Base-by-base conservation (phyloP, 2,797 vertebrate species). In the Sitta carolinensis region DNA sequence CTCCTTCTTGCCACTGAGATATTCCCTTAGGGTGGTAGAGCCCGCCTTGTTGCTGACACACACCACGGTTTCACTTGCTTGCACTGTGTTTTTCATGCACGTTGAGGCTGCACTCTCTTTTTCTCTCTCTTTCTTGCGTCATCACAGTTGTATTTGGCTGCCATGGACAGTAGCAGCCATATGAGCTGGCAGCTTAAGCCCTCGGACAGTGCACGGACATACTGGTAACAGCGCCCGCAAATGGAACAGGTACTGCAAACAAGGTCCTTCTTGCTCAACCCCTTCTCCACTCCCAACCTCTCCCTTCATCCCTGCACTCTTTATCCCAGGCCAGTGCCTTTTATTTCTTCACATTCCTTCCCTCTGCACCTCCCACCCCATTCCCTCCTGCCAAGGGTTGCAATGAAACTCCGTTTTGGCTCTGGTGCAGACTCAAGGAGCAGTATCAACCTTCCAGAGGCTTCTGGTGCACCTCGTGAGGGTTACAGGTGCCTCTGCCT, bases 141-240 rank as follows among this genome's bases (percentile, higher is more conserved):
- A 97, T 98, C 98, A 97, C 98, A 99, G 99, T 98, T 99, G 98
- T 99, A 99, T 99, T 99, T 99, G 98, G 98, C 98, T 97, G 98
- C 99, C 97, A 97, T 98, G 98, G 99, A 99, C 98, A 99, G 98
- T 99, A 98, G 98, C 98, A 98, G 98, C 98, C 98, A 98, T 97
- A 98, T 98, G 97, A 98, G 98, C 98, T 99, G 99, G 99, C 99
- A 98, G 98, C 98, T 99, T 99, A 99, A 99, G 98, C 99, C 99
- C 97, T 98, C 98, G 98, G 98, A 98, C 98, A 99, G 98, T 98
- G 98, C 98, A 96, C 98, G 99, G 98, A 99, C 98, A 89, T 99
- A 98, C 98, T 99, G 99, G 98, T 99, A 99, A 98, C 98, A 97
- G 97, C 98, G 92, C 98, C 98, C 98, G 97, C 98, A 98, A 97